Evolutionary conservation across 2,797 vertebrate genomes (phyloP), one percentile per base, ranked within the genome.

Genomic region (Eulemur mongoz): DNA sequence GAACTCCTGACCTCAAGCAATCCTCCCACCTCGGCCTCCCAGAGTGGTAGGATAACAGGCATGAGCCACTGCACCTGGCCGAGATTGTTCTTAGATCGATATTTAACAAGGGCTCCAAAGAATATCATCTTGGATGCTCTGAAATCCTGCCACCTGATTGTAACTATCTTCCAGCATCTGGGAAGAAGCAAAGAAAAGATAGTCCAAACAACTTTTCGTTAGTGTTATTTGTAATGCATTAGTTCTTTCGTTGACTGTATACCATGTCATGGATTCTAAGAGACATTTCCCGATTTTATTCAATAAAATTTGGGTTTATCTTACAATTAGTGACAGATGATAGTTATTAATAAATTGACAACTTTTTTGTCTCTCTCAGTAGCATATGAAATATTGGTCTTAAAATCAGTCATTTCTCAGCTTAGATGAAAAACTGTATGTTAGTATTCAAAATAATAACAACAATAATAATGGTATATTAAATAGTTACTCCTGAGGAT

Each of bases 181-280:
- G 61, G 30, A 94, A 86, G n/a, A 13, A 93, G 13, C 7, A 94
- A 91, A 73, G 48, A n/a, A 87, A 76, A 82, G 20, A 38, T 40
- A 23, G 2, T 54, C 32, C 78, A 80, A 89, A 79, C 48, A 57
- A 10, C 6, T 38, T 78, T 73, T 84, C 22, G 7, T 91, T 80
- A 73, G 7, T 92, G 43, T 91, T 84, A 69, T 84, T 85, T 89
- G 30, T 93, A 79, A 48, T 94, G n/a, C n/a, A 15, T 61, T 69
- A 30, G 59, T 93, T 90, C 25, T 84, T 93, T 73, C 4, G 35
- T 70, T 76, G 50, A 57, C n/a, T 85, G 13, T 57, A 12, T 92
- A 40, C 27, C 52, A 8, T 92, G 48, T 67, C 23, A 82, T 90
- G 78, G 65, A 92, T 69, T 80, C 63, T 72, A 65, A 57, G 90